Base-by-base conservation (phyloP, 2,888 invertebrate species). In the Drosophila lutescens region DNA sequence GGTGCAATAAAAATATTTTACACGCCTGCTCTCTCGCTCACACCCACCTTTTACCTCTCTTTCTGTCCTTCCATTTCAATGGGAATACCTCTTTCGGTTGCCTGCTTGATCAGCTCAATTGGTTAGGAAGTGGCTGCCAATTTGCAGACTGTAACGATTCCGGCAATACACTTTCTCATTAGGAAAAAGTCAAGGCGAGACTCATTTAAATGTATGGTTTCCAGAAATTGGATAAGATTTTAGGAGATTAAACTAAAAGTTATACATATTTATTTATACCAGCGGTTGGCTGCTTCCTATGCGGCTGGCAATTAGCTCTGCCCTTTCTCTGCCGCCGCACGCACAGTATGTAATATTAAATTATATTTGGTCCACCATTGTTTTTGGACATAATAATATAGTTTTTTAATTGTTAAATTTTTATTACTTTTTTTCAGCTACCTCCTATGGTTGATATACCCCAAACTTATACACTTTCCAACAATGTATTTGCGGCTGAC, bases 1-100 rank as follows among this genome's bases (percentile, higher is more conserved):
- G 90, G 90, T 90, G 90, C 90, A 90, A 90, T 90, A 90, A 90
- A 90, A 86, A 89, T 90, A 84, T 89, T 90, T 89, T 84, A 89
- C 82, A 87, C 76, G 82, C 80, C 62, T 59, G 65, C 55, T 73
- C 17, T 65, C 65, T 63, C 65, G 13, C 3, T 43, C 58, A 20
- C 54, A 54, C 49, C 36, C 34, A 23, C 40, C 5, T 17, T 5
- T 10, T 32, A 12, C 20, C 30, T 32, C 32, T 23, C 20, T 32
- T 38, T 59, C n/a, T 2, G 15, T 7, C n/a, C n/a, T 2, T 23
- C 5, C n/a, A 32, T 26, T 47, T 40, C 41, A 43, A 49, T 41
- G 47, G 56, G 8, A 32, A 56, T 36, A 66, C 66, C 55, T 66
- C 66, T 66, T 56, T 56, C 23, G 49, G 66, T 66, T 23, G 26